phyloP scores from a whole-genome alignment of 2,113 vertebrate species.

The Camelus bactrianus region DNA sequence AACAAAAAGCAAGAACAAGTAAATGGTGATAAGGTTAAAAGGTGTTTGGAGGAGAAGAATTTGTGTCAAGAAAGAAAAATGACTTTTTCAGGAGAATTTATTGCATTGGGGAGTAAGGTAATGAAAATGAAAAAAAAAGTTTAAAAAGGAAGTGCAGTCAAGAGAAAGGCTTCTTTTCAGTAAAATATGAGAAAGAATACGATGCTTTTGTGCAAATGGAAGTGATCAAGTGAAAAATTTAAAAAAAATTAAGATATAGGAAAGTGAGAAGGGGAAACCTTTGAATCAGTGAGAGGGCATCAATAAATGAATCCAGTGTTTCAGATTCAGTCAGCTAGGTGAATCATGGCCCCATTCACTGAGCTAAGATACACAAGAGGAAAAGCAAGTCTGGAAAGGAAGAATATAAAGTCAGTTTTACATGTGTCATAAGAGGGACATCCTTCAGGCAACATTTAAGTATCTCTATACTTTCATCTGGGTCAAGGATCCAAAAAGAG shows the following conservation, averaged over 20 bases:
- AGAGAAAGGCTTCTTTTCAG: not conserved
- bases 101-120: not conserved
- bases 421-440: not conserved
- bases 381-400: not conserved
- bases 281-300: not conserved
- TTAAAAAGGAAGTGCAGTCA: not conserved
- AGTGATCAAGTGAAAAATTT: slow-evolving; percentile 44
- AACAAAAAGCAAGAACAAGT: not conserved
- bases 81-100: not conserved
- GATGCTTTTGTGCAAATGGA: not conserved
- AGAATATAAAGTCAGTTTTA: not conserved
- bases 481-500: not conserved
- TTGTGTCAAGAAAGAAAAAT: not conserved
- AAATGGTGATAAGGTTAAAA: not conserved
- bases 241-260: slow-evolving; percentile 9
- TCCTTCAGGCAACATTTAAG: not conserved
- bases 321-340: not conserved
- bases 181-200: not conserved
- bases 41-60: not conserved
- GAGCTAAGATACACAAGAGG: not conserved
- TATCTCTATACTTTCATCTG: not conserved
- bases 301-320: not conserved
- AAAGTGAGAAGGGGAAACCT: slow-evolving; percentile 15
- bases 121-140: not conserved
- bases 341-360: not conserved